Base-by-base conservation (phyloP, 2,888 invertebrate species). In the Parnassius glacialis region DNA sequence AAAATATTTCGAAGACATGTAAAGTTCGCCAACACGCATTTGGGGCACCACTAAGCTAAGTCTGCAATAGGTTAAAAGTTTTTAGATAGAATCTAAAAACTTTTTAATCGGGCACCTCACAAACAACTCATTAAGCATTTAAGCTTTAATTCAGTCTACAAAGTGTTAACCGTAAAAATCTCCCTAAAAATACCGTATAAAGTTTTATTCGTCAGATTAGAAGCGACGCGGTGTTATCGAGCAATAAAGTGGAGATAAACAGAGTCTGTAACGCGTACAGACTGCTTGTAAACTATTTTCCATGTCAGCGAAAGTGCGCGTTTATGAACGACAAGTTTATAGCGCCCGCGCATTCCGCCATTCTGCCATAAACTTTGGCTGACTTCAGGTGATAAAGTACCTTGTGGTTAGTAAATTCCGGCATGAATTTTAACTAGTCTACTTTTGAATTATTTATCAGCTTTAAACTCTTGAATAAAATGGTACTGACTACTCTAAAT, bases 131-230 rank as follows among this genome's bases (percentile, higher is more conserved):
- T 73, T 71, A 75, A 73, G 62, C 79, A 85, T 86, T 87, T 84
- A 85, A 83, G 79, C 75, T 84, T 83, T 85, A 85, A 88, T 88
- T 85, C 74, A 68, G 81, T 84, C 84, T 78, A 81, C 84, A 83
- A 82, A 88, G 83, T 85, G 84, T 83, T 77, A 78, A 76, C 81
- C 81, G 78, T 86, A 86, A 87, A 88, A 81, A 75, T 72, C 74
- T 79, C 82, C 75, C 85, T 85, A 87, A 90, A 85, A 89, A 88
- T 84, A 75, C 76, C 72, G 74, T 82, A 84, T 84, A 88, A 90
- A 87, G 74, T 85, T 89, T 90, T 88, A 90, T 89, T 83, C 75
- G 74, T 75, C 73, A 87, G 90, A 90, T 90, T 89, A 89, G 87
- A 84, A 77, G 71, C 77, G 79, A 70, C 73, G 72, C 61, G 66